Evolutionary conservation across 2,113 vertebrate genomes (phyloP).

Genomic region (Salvelinus namaycush): DNA sequence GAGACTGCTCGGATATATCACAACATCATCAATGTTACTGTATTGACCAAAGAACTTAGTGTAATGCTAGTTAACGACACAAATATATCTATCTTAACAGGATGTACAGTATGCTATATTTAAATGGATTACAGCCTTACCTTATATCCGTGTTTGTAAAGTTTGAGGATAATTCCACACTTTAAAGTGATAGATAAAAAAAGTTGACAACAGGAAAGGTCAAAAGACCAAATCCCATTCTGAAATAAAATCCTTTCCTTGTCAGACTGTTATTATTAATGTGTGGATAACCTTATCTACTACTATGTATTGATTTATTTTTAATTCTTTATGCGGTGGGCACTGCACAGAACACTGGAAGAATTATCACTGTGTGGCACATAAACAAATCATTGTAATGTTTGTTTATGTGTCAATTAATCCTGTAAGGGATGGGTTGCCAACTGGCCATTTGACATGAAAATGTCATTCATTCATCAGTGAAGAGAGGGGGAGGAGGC

Average conservation of each 20-base stretch:
- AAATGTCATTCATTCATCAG: no score
- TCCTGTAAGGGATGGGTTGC: no score
- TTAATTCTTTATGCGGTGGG: no score
- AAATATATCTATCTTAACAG: background rate
- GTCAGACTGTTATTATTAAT: constrained; percentile 10
- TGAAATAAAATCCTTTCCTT: constrained; percentile 13
- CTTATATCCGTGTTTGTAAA: background rate
- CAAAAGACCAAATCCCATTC: background rate
- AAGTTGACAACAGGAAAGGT: background rate
- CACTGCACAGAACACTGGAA: no score
- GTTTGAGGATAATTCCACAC: background rate
- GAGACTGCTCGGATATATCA: constrained; percentile 17
- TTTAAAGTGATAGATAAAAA: background rate
- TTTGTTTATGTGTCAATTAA: no score
- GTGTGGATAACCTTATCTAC: no score
- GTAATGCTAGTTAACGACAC: background rate
- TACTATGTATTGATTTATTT: no score
- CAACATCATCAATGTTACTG: constrained; percentile 6
- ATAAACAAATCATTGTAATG: no score
- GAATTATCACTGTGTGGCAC: constrained; percentile 6
- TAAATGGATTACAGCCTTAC: background rate
- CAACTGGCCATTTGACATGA: no score
- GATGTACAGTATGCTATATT: background rate
- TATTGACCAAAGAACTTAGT: background rate
- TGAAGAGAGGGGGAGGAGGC: background rate